These are phyloP conservation scores for Rhabdophis nuchalis DNA, from an alignment of 2,797 vertebrate species.

Conservation along the genomic window DNA sequence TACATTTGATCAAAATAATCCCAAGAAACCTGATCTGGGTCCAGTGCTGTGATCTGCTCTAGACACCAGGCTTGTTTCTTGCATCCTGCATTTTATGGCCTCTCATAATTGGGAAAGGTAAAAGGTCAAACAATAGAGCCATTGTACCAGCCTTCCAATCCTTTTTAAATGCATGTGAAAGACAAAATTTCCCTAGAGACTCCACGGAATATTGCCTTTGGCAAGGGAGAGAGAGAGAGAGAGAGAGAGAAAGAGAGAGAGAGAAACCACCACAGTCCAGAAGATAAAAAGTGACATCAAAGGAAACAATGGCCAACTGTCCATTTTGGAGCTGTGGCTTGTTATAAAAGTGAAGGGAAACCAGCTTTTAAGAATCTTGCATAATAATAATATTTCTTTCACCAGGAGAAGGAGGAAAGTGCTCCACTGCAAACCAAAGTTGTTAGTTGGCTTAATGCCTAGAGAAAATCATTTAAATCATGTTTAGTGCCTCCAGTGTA, in stretches of 20 bases:
- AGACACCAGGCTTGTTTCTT: slow-evolving; percentile 59
- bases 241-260: slow-evolving; percentile 56
- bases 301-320: slow-evolving; percentile 65
- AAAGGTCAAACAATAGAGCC: slow-evolving; percentile 66
- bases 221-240: slow-evolving; percentile 51
- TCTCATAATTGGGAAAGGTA: slow-evolving; percentile 60
- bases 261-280: slow-evolving; percentile 53
- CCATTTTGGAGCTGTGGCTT: slow-evolving; percentile 61
- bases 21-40: slow-evolving; percentile 55
- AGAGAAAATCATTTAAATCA: slow-evolving; percentile 66
- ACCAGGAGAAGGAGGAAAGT: slow-evolving; percentile 49
- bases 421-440: slow-evolving; percentile 62
- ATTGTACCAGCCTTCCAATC: slow-evolving; percentile 67
- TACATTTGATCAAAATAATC: slow-evolving; percentile 65
- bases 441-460: slow-evolving; percentile 64
- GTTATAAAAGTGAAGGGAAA: slow-evolving; percentile 39
- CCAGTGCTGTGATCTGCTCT: slow-evolving; percentile 52
- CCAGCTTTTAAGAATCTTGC: slow-evolving; percentile 47
- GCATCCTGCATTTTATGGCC: slow-evolving; percentile 64
- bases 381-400: slow-evolving; percentile 19
- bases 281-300: slow-evolving; percentile 68
- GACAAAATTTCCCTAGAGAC: slow-evolving; percentile 67
- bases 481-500: slow-evolving; percentile 66
- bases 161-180: slow-evolving; percentile 67
- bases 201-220: slow-evolving; percentile 62